Base-by-base conservation (phyloP, 92 coral and sea anemone genomes). In the Parazoanthus darwini region DNA sequence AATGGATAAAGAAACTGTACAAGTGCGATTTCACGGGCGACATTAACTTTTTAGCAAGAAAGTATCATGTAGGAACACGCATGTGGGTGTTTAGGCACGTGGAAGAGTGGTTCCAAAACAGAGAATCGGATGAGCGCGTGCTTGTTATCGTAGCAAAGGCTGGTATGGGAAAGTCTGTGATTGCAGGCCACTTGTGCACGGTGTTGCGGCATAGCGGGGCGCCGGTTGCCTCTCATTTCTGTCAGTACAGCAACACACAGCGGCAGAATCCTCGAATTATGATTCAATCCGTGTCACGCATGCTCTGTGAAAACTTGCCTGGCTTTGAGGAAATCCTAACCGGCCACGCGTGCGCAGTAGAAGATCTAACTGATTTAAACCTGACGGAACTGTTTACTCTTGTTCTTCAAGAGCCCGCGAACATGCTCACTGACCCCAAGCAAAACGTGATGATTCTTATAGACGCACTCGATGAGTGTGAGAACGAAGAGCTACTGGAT, bases 161-260 rank as follows among this genome's bases (percentile, higher is more conserved):
- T 87, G 96, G 96, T 29, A 93, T 93, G 94, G 96, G 96, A 26
- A 93, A 93, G 85, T 87, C 96, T 4, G 94, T 93, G 23, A 91
- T 93, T 63, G 92, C 94, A 16, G 96, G 89, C 36, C 83, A 86
- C 68, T 39, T 91, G 23, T 91, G 94, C 78, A 65, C 81, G n/a
- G 59, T 35, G 50, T 87, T 89, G 93, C 65, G 80, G 36, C 25
- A 78, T 1, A 38, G 51, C 8, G 74, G 63, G 4, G 36, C 50
- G 8, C 82, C 91, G 36, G 94, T 89, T 65, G 96, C 90, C 39
- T 16, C 79, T 35, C 94, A 91, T 86, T 93, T 93, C 82, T 93
- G 88, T 81, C 91, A 92, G 18, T 86, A 89, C 76, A 88, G 91
- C 37, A 83, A 90, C 78, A 91, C 88, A 43, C 84, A 90, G 44